A percentile compares a stretch with the other conserved stretches of the same genome.
Evolutionary conservation across 2,888 invertebrate species (phyloP).

Genomic region (Prenolepis imparis): DNA sequence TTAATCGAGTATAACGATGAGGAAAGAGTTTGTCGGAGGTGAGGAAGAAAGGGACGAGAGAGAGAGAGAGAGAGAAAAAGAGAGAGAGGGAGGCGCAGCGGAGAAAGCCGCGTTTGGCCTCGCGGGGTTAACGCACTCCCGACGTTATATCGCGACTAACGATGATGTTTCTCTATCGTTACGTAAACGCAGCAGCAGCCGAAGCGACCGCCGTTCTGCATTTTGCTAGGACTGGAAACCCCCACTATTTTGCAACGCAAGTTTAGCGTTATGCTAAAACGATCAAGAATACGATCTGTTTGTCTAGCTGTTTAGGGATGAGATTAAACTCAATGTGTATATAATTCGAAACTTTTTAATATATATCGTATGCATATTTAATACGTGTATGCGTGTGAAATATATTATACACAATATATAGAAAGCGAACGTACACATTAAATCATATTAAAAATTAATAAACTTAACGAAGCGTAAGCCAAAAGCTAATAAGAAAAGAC

Average conservation of each 20-base stretch:
- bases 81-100: constrained; percentile 56
- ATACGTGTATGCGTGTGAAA: not conserved
- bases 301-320: not conserved
- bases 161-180: constrained; percentile 78
- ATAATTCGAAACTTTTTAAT: not conserved
- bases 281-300: not conserved
- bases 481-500: not conserved
- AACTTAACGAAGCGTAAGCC: not conserved
- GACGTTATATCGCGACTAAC: constrained; percentile 73
- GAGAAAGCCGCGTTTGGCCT: constrained; percentile 79
- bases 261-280: not conserved
- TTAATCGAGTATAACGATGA: constrained; percentile 66
- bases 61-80: constrained; percentile 42
- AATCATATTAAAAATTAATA: not conserved
- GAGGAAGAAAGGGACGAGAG: constrained; percentile 41
- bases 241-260: constrained; percentile 7
- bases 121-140: constrained; percentile 82
- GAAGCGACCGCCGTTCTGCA: constrained; percentile 54
- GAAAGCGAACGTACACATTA: not conserved
- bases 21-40: constrained; percentile 67
- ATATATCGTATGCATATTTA: not conserved
- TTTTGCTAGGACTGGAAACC: constrained; percentile 29
- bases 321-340: not conserved
- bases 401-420: not conserved
- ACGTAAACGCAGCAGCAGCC: constrained; percentile 70